Base-by-base conservation (phyloP, 1,140 invertebrate genomes). In the Drosophila yakuba region DNA sequence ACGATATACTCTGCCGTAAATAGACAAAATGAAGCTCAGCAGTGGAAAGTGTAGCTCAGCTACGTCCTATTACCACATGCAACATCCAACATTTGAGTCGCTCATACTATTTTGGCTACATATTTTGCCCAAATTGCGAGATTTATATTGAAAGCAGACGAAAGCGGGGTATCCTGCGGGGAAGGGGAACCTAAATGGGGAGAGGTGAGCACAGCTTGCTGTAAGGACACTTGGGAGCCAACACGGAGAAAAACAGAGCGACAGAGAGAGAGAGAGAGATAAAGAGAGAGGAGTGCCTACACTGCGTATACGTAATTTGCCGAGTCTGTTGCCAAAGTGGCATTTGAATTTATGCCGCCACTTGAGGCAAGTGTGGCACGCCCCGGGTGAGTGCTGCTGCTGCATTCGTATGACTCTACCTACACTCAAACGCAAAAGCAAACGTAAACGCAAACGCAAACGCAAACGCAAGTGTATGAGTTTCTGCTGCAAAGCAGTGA, bases 261-360 rank as follows among this genome's bases (percentile, higher is more conserved):
- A 28, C 6, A 45, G 41, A 47, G 48, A 36, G 38, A 15, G 6
- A 20, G 50, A 44, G 44, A 39, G 45, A 28, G 71, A 44, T 47
- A n/a, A 4, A 25, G 23, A 25, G 23, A 48, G 47, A 28, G 12
- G 14, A n/a, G 28, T 28, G 66, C 67, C 44, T 68, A 72, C 71
- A 56, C 43, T 86, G 78, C 82, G 84, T 88, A 88, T 88, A 88
- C 84, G 84, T 88, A 83, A 88, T 89, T 89, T 80, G 77, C 68
- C 59, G 58, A 78, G 83, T 74, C 84, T 80, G 68, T 73, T 80
- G 68, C 76, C 76, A 77, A 83, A 88, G 84, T 88, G 79, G 84
- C 84, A 83, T 80, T 88, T 88, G 80, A 89, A 88, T 89, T 88
- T 88, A 89, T 88, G 79, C 79, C 79, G 79, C 84, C 80, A 88